phyloP scores from a whole-genome alignment of 1,140 invertebrate genomes.

The Hirudo medicinalis region DNA sequence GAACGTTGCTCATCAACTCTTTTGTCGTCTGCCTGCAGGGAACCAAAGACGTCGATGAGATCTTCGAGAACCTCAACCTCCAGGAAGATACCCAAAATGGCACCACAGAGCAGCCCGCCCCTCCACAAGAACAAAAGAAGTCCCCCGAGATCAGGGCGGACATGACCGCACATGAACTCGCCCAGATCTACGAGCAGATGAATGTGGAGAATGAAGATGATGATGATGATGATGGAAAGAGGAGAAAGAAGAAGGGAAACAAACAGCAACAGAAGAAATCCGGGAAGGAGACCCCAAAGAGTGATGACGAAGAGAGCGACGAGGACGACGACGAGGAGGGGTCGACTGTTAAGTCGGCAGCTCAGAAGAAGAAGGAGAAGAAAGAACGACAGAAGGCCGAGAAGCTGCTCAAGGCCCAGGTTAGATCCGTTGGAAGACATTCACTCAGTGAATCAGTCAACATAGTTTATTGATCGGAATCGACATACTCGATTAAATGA shows the following conservation, averaged over 20 bases:
- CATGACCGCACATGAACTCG: slow-evolving; percentile 16
- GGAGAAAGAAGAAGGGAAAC: slow-evolving; percentile 30
- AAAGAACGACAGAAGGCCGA: slow-evolving; percentile 69
- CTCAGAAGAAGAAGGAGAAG: slow-evolving; percentile 48
- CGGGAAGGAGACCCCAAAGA: slow-evolving; percentile 17
- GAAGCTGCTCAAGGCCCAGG: slow-evolving; percentile 41
- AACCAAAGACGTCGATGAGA: slow-evolving; percentile 23
- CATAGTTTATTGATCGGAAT: neutral
- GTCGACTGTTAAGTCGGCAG: slow-evolving; percentile 45
- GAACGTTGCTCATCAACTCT: neutral
- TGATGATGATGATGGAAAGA: slow-evolving; percentile 28
- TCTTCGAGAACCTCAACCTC: neutral
- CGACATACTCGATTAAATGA: neutral
- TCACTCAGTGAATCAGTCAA: neutral
- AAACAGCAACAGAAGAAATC: slow-evolving; percentile 24
- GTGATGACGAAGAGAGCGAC: slow-evolving; percentile 29
- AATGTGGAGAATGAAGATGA: slow-evolving; percentile 27
- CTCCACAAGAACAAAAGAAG: neutral
- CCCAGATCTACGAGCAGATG: slow-evolving; percentile 3
- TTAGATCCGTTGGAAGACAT: neutral
- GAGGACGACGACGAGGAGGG: slow-evolving; percentile 47
- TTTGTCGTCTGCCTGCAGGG: neutral
- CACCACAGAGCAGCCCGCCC: neutral
- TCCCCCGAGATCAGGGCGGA: neutral
- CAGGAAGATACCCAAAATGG: slow-evolving; percentile 25